phyloP scores from a whole-genome alignment of 2,797 vertebrate species.

The Microctenopoma lineatum region DNA sequence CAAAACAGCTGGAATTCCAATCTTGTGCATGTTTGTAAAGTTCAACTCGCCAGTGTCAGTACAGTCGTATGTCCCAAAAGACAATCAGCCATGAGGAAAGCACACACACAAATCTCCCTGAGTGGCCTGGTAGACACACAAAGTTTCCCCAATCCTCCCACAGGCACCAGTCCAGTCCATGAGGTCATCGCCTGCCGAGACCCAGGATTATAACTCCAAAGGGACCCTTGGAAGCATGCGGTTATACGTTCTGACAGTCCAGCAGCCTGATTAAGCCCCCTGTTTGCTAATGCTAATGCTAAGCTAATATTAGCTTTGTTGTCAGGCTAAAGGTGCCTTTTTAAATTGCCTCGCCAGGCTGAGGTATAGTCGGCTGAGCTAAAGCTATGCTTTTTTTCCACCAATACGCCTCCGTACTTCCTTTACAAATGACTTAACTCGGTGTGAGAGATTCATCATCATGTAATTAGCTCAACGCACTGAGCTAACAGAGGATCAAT shows the following conservation, averaged over 20 bases:
- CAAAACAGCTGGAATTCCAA: constrained; percentile 64
- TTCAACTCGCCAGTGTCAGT: constrained; percentile 58
- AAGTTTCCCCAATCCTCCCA: constrained; percentile 72
- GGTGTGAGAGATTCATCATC: constrained; percentile 85
- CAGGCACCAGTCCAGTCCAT: constrained; percentile 88
- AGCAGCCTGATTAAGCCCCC: constrained; percentile 89
- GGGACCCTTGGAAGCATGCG: constrained; percentile 90
- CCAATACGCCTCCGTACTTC: constrained; percentile 79
- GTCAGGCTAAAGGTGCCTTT: constrained; percentile 82
- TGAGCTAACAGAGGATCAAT: constrained; percentile 87
- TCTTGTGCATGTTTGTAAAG: constrained; percentile 47
- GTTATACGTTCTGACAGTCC: constrained; percentile 92
- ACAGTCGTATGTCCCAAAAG: constrained; percentile 56
- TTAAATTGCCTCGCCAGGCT: constrained; percentile 56
- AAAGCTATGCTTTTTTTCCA: constrained; percentile 74
- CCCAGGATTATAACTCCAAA: constrained; percentile 92
- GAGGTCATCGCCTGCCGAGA: constrained; percentile 90
- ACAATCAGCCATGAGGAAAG: constrained; percentile 53
- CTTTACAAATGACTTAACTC: constrained; percentile 83
- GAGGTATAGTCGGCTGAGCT: constrained; percentile 58
- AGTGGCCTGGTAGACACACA: constrained; percentile 70
- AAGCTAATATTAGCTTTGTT: constrained; percentile 87
- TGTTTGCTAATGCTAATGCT: constrained; percentile 78
- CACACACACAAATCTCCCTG: constrained; percentile 50
- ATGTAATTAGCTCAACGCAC: constrained; percentile 88